Conservation (phyloP, 2,888 invertebrate genomes). For the Acleris emargana region DNA sequence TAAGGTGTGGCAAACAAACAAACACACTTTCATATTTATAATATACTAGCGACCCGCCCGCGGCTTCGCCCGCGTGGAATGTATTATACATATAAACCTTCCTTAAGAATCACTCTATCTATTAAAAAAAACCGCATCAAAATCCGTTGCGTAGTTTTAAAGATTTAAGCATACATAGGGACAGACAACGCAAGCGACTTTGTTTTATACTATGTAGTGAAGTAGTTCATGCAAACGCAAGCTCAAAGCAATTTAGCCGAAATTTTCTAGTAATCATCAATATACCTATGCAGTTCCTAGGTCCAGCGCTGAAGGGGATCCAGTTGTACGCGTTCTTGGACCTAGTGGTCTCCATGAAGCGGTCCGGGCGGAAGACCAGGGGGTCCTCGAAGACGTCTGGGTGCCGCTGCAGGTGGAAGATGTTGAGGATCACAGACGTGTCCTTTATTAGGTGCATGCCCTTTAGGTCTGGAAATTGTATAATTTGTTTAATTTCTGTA, state of each 20-base stretch:
- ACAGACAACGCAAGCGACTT: too few species aligned
- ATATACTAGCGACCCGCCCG: too few species aligned
- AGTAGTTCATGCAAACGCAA: too few species aligned
- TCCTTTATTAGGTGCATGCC: conserved; percentile 74
- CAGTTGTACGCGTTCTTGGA: conserved; percentile 85
- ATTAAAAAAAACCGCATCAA: too few species aligned
- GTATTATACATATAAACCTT: too few species aligned
- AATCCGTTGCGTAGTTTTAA: too few species aligned
- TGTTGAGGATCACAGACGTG: conserved; percentile 73
- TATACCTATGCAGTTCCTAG: conserved; percentile 87
- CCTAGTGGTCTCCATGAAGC: conserved; percentile 84
- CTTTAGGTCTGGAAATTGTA: conserved; percentile 60
- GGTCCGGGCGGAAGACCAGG: conserved; percentile 86
- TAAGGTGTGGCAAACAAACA: too few species aligned
- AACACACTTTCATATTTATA: too few species aligned
- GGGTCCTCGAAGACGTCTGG: conserved; percentile 86
- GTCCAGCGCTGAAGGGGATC: conserved; percentile 88
- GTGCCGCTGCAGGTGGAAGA: conserved; percentile 85
- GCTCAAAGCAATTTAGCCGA: not conserved
- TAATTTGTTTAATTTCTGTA: not conserved
- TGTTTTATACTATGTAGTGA: too few species aligned
- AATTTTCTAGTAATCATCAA: not conserved
- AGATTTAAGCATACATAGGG: too few species aligned
- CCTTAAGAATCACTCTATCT: too few species aligned
- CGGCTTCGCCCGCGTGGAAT: too few species aligned